These are phyloP conservation scores for Lamproptera curius DNA, from an alignment of 2,888 invertebrate species.

Conservation along the genomic window DNA sequence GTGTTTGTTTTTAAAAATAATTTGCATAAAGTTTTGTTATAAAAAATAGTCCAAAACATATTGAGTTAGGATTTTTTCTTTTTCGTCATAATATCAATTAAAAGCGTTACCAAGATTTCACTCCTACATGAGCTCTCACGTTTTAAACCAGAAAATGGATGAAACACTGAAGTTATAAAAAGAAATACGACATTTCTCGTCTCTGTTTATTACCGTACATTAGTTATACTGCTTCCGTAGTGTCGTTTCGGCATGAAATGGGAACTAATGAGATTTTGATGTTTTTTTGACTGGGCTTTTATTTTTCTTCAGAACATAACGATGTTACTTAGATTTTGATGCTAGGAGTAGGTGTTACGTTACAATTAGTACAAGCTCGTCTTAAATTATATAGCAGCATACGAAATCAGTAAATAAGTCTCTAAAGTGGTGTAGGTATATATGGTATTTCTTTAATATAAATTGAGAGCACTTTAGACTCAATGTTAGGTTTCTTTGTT, in stretches of 20 bases:
- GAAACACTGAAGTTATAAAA: conserved; percentile 71
- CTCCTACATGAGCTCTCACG: conserved; percentile 49
- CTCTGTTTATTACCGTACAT: conserved; percentile 76
- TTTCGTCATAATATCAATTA: too few relatives aligned
- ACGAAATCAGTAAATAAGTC: too few relatives aligned
- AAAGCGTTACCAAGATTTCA: conserved; percentile 24
- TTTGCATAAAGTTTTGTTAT: too few relatives aligned
- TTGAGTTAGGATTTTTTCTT: too few relatives aligned
- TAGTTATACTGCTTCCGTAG: conserved; percentile 78
- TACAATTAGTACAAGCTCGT: neutral
- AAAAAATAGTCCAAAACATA: too few relatives aligned
- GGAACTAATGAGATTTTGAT: conserved; percentile 79
- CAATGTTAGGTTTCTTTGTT: too few relatives aligned
- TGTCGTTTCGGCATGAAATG: conserved; percentile 76
- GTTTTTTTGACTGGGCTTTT: conserved; percentile 78
- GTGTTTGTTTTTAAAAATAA: too few relatives aligned
- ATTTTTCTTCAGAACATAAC: conserved; percentile 63
- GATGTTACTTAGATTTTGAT: conserved; percentile 27
- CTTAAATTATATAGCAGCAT: too few relatives aligned
- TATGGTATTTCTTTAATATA: too few relatives aligned
- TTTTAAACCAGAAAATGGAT: conserved; percentile 71
- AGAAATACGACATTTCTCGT: conserved; percentile 74
- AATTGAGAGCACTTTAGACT: too few relatives aligned
- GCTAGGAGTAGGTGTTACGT: conserved; percentile 12
- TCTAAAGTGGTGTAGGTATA: too few relatives aligned